Conservation (phyloP, 1,140 invertebrate species). For the Archivesica marissinica region DNA sequence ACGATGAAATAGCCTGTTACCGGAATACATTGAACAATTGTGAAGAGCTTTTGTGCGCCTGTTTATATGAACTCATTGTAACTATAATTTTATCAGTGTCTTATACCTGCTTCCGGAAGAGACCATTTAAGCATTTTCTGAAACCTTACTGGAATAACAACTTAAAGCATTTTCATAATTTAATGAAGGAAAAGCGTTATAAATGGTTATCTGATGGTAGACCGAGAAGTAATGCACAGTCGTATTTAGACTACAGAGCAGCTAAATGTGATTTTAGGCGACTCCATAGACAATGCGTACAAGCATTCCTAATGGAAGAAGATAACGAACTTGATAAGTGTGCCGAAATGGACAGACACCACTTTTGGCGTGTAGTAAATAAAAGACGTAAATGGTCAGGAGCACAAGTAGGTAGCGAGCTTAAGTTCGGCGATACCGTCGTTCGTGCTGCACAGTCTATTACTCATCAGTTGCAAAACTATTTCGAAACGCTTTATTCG, state of each 20-base stretch:
- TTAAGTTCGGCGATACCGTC: no score
- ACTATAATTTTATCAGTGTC: not conserved
- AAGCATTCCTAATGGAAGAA: no score
- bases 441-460: no score
- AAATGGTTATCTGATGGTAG: not conserved
- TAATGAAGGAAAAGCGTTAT: not conserved
- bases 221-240: not conserved
- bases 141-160: constrained; percentile 20
- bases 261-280: constrained; percentile 20
- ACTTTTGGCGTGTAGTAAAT: no score
- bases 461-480: no score
- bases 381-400: no score
- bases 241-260: not conserved
- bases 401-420: no score
- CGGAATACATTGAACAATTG: not conserved
- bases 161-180: not conserved
- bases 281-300: not conserved
- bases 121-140: not conserved
- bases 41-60: not conserved
- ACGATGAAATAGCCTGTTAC: not conserved
- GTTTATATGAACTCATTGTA: not conserved
- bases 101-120: not conserved
- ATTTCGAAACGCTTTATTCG: no score
- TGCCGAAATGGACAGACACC: no score
- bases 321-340: no score